A percentile compares a stretch with the other conserved stretches of the same genome.
phyloP scores from a whole-genome alignment of 1,140 invertebrate genomes.

The Leptopilina clavipes region DNA sequence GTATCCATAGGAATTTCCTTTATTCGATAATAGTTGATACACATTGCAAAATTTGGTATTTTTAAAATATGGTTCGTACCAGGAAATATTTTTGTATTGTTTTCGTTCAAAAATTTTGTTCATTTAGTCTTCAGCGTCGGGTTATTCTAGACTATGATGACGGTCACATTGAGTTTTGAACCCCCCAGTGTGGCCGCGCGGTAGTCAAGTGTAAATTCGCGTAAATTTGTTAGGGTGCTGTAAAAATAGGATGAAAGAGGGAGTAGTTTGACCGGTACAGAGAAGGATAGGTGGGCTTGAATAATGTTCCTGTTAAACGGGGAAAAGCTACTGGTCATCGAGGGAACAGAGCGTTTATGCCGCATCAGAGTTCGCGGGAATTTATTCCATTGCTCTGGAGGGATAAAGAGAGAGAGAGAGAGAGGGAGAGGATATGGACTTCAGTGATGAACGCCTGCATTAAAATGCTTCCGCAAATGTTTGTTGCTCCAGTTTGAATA shows the following conservation, averaged over 20 bases:
- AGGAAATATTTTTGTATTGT: too few relatives aligned
- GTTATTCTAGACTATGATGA: slow-evolving; percentile 33
- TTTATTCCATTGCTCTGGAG: slow-evolving; percentile 60
- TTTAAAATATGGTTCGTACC: too few relatives aligned
- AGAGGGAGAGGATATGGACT: not conserved
- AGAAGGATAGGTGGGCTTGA: slow-evolving; percentile 50
- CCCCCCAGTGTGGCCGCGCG: slow-evolving; percentile 32
- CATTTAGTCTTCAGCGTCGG: too few relatives aligned
- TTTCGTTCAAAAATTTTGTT: too few relatives aligned
- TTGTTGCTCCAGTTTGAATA: slow-evolving; percentile 23
- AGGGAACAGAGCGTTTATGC: slow-evolving; percentile 58
- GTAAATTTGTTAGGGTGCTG: slow-evolving; percentile 59
- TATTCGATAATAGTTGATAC: too few relatives aligned
- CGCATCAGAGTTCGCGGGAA: slow-evolving; percentile 64
- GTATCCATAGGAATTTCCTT: too few relatives aligned
- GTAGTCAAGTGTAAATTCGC: slow-evolving; percentile 58
- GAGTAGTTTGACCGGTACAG: not conserved
- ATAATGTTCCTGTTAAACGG: slow-evolving; percentile 64
- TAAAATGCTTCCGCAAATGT: slow-evolving; percentile 53
- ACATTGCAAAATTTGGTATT: too few relatives aligned
- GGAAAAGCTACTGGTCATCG: slow-evolving; percentile 60
- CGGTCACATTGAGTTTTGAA: slow-evolving; percentile 42
- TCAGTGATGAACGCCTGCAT: slow-evolving; percentile 61
- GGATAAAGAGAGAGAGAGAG: slow-evolving; percentile 35
- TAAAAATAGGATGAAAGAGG: slow-evolving; percentile 51